Base-by-base conservation (phyloP, 2,113 vertebrate species). In the Isichthys henryi region DNA sequence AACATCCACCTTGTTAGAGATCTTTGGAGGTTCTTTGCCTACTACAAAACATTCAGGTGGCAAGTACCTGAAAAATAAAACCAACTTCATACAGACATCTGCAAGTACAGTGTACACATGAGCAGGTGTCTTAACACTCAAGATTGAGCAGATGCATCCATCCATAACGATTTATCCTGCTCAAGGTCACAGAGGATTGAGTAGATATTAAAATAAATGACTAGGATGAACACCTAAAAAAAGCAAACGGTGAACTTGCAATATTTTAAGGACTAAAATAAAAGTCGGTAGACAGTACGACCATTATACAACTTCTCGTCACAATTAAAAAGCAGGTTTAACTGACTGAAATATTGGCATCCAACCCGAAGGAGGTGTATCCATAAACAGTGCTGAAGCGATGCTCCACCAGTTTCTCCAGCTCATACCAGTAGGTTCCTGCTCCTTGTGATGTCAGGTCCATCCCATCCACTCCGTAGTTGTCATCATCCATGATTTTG, bases 401-500 rank as follows among this genome's bases (percentile, higher is more conserved):
- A n/a, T 45, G 3, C 45, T 46, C 8, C 21, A 8, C 17, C 39
- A 23, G 23, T n/a, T 46, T 17, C 35, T 39, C 82, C 8, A 45
- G 86, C 46, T 27, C 86, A 92, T 96, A 99, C 98, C 98, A 99
- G 90, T 99, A 99, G 90, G 98, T 99, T 91, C 98, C 98, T 90
- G 98, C 98, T 85, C 98, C 98, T 93, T 99, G 98, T 86, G 98
- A 99, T 48, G 98, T 99, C 92, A 99, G 95, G 93, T 99, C 98
- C 98, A 99, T 99, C 90, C 98, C 98, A 92, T 99, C 98, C 74
- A 99, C 98, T 9, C 97, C 98, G 0, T 99, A 99, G 95, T 98
- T 99, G 93, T 99, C 98, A 85, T 99, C 98, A 92, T 99, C 98
- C 98, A 99, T 99, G 95, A 99, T 99, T 97, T 99, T 99, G 89